These are phyloP conservation scores for Drosophila teissieri DNA, from an alignment of 1,140 invertebrate genomes.

Conservation along the genomic window DNA sequence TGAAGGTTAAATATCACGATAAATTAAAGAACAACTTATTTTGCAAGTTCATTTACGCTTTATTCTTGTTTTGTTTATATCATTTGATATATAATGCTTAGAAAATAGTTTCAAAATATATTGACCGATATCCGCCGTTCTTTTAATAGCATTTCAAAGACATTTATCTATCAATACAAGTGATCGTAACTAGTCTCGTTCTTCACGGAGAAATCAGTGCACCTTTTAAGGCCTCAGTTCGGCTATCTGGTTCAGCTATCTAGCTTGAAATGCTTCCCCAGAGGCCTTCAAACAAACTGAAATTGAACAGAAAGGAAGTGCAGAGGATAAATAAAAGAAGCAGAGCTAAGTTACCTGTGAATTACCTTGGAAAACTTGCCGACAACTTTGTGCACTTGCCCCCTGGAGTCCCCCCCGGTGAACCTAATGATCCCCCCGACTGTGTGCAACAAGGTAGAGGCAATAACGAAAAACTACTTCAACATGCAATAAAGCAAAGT, in stretches of 20 bases:
- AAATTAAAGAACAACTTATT: too few relatives aligned
- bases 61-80: too few relatives aligned
- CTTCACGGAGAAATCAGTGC: constrained; percentile 7
- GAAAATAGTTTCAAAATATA: too few relatives aligned
- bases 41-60: too few relatives aligned
- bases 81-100: too few relatives aligned
- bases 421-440: constrained; percentile 13
- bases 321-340: constrained; percentile 21
- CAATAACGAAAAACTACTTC: constrained; percentile 76
- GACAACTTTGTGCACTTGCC: constrained; percentile 66
- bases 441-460: constrained; percentile 65
- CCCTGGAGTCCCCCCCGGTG: constrained; percentile 14
- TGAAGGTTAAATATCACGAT: too few relatives aligned
- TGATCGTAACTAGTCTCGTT: background rate
- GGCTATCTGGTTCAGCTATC: constrained; percentile 55
- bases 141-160: background rate
- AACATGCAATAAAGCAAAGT: constrained; percentile 81
- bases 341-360: constrained; percentile 56
- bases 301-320: constrained; percentile 28
- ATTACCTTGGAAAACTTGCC: constrained; percentile 69
- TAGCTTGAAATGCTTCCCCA: constrained; percentile 64
- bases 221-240: constrained; percentile 48
- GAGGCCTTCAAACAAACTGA: constrained; percentile 56
- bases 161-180: background rate
- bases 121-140: background rate